These are phyloP conservation scores for Anthophora plumipes DNA, from an alignment of 2,888 invertebrate genomes.

Conservation along the genomic window DNA sequence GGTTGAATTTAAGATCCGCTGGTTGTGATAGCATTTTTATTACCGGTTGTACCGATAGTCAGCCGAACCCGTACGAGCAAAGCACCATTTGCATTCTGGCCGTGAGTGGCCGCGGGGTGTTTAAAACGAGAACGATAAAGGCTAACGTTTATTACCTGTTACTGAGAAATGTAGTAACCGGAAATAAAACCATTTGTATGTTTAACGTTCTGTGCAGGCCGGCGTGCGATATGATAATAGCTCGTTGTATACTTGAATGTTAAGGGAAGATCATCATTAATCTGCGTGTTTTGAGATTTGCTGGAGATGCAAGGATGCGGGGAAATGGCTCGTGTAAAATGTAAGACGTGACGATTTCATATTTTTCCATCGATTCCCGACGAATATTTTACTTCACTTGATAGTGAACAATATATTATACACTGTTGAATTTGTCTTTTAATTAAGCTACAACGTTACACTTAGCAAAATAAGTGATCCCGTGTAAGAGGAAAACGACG, in stretches of 20 bases:
- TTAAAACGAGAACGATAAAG: constrained; percentile 68
- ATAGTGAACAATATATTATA: constrained; percentile 8
- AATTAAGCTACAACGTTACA: no score
- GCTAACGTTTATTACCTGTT: constrained; percentile 72
- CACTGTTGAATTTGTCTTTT: no score
- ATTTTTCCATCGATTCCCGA: constrained; percentile 32
- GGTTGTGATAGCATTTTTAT: constrained; percentile 44
- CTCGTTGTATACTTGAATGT: constrained; percentile 48
- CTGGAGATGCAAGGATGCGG: constrained; percentile 52
- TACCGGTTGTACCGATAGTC: constrained; percentile 40
- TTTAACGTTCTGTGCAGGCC: constrained; percentile 68
- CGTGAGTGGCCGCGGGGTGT: constrained; percentile 59
- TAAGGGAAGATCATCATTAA: constrained; percentile 66
- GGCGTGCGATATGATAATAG: constrained; percentile 67
- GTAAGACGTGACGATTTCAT: constrained; percentile 30
- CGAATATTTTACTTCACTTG: constrained; percentile 8
- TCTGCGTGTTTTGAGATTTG: constrained; percentile 50
- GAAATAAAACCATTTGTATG: constrained; percentile 73
- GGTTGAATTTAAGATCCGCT: constrained; percentile 35
- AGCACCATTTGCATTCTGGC: constrained; percentile 62
- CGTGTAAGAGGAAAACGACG: no score
- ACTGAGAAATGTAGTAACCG: constrained; percentile 67
- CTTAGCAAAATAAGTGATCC: no score
- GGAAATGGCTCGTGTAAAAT: constrained; percentile 71
- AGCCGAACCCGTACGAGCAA: constrained; percentile 32